Evolutionary conservation across 2,888 invertebrate species (phyloP).

Genomic region (Eilema depressum): DNA sequence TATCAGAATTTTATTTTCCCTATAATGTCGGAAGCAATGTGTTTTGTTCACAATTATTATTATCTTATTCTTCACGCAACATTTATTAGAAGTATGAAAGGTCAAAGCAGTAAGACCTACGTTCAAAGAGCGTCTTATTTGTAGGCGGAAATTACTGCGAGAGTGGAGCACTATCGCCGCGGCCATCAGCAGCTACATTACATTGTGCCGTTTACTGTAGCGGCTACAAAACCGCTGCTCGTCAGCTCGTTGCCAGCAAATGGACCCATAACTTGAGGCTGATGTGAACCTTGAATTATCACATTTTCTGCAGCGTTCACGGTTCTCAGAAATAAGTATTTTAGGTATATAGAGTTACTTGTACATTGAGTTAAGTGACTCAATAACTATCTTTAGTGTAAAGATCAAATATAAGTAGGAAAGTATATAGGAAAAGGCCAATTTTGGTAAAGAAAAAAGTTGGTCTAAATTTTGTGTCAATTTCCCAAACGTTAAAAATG

Average conservation of each 20-base stretch:
- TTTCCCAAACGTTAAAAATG: too few species aligned
- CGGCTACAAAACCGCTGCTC: neutral
- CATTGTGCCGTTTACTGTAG: neutral
- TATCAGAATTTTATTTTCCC: too few species aligned
- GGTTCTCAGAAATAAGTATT: neutral
- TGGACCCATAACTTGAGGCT: neutral
- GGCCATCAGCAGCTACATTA: neutral
- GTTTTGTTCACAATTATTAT: neutral
- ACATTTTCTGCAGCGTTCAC: neutral
- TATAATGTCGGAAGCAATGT: neutral
- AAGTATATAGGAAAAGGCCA: too few species aligned
- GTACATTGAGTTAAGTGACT: neutral
- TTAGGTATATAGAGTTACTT: neutral
- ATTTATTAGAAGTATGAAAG: neutral
- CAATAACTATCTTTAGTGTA: too few species aligned
- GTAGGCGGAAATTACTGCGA: conserved; percentile 1
- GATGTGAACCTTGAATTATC: neutral
- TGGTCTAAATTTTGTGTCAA: too few species aligned
- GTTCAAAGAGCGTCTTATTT: neutral
- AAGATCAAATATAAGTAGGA: too few species aligned
- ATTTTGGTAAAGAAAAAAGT: too few species aligned
- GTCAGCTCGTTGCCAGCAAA: neutral
- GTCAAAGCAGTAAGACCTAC: neutral
- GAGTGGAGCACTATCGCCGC: neutral
- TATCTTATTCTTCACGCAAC: neutral